Conservation (phyloP, 1,140 invertebrate genomes). For the Sinonovacula constricta region DNA sequence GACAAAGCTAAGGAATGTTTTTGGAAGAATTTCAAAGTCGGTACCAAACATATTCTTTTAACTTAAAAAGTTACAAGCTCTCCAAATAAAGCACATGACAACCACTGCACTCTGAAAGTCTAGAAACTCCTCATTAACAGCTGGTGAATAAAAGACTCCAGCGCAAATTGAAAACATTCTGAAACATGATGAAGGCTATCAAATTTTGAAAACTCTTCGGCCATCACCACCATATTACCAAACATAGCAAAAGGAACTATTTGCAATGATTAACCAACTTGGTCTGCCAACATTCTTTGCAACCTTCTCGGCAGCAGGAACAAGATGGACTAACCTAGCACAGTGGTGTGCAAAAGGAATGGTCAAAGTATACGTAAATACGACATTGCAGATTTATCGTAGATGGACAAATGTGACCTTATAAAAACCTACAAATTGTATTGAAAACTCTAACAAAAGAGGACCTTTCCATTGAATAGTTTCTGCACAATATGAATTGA, state of each 20-base stretch:
- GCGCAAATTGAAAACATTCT: constrained; percentile 35
- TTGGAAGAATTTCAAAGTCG: constrained; percentile 44
- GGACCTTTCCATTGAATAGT: constrained; percentile 18
- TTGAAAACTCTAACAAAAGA: constrained; percentile 11
- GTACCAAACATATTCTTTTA: constrained; percentile 56
- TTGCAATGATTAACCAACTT: too few relatives aligned
- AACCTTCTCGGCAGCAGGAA: constrained; percentile 60
- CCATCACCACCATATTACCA: constrained; percentile 52
- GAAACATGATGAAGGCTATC: constrained; percentile 55
- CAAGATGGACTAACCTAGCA: constrained; percentile 51
- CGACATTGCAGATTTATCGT: constrained; percentile 28
- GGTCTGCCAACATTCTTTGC: constrained; percentile 56
- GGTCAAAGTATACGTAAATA: constrained; percentile 14
- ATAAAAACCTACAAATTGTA: constrained; percentile 14
- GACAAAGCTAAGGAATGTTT: constrained; percentile 46
- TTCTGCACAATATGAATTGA: constrained; percentile 30
- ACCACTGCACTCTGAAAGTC: constrained; percentile 45
- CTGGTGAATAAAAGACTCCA: constrained; percentile 25
- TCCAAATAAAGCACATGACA: constrained; percentile 39
- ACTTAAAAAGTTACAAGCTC: constrained; percentile 57
- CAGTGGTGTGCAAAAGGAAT: constrained; percentile 36
- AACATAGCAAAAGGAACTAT: constrained; percentile 54
- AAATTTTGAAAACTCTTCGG: constrained; percentile 44
- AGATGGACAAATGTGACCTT: constrained; percentile 50
- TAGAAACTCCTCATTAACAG: constrained; percentile 26